phyloP scores from a whole-genome alignment of 92 coral and sea anemone genomes.

The Palythoa grandiflora region DNA sequence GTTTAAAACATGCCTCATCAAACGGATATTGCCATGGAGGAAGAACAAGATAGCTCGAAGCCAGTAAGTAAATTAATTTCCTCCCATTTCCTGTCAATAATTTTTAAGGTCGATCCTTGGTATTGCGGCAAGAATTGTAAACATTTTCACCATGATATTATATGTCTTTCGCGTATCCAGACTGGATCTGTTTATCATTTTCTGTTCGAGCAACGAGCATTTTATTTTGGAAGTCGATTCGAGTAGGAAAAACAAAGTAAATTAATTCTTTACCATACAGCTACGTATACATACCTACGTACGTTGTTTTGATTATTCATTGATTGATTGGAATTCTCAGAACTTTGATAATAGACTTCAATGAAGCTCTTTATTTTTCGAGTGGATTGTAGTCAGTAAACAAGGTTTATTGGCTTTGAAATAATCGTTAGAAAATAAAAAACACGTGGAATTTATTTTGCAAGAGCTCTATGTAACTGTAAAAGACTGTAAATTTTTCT shows the following conservation, averaged over 20 bases:
- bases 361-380: not conserved
- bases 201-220: too few species aligned
- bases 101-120: not conserved
- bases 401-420: not conserved
- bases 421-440: not conserved
- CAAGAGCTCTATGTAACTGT: not conserved
- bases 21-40: not conserved
- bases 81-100: not conserved
- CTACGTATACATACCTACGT: not conserved
- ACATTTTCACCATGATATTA: not conserved
- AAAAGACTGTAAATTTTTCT: not conserved
- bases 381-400: not conserved
- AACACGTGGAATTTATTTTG: not conserved
- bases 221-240: too few species aligned
- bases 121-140: not conserved
- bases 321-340: not conserved
- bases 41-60: constrained; percentile 20
- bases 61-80: constrained; percentile 3
- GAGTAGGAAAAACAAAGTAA: too few species aligned
- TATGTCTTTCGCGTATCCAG: too few species aligned
- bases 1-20: constrained; percentile 3
- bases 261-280: too few species aligned
- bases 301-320: not conserved
- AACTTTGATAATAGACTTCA: not conserved
- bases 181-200: too few species aligned